These are phyloP conservation scores for Pseudococcus viburni DNA, from an alignment of 2,888 invertebrate genomes.

Conservation along the genomic window DNA sequence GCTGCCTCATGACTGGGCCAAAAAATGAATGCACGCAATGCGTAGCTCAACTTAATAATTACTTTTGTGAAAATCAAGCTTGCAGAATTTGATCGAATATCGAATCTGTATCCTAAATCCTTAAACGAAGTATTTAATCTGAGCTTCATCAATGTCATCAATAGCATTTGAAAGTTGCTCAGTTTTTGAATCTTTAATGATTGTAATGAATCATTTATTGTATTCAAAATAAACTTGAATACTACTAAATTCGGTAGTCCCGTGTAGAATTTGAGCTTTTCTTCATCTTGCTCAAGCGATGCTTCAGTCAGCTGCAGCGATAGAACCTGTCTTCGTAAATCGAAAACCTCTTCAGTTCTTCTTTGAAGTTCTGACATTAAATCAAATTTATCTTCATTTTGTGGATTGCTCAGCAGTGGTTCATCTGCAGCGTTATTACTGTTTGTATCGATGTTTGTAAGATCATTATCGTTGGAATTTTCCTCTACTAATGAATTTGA, in stretches of 20 bases:
- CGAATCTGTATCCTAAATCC: conserved; percentile 30
- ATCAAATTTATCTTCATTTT: background rate
- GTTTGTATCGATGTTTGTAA: too few relatives aligned
- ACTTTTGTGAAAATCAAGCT: background rate
- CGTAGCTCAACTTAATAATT: background rate
- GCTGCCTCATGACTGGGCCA: conserved; percentile 35
- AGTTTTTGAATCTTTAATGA: background rate
- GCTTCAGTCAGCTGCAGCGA: too few relatives aligned
- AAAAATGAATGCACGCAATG: background rate
- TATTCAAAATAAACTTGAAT: too few relatives aligned
- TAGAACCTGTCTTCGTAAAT: background rate
- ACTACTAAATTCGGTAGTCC: too few relatives aligned
- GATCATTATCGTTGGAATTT: too few relatives aligned
- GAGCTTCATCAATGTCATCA: conserved; percentile 51
- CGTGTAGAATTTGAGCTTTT: too few relatives aligned
- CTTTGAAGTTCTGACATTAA: background rate
- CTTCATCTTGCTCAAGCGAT: too few relatives aligned
- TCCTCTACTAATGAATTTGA: too few relatives aligned
- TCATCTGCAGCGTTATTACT: too few relatives aligned
- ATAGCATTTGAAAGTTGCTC: conserved; percentile 52
- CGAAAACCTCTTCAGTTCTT: background rate
- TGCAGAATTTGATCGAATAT: background rate
- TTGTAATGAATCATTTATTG: too few relatives aligned
- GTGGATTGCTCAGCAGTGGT: too few relatives aligned
- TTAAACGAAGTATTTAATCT: conserved; percentile 36